Evolutionary conservation across 2,797 vertebrate species (phyloP).

Genomic region (Liasis olivaceus): DNA sequence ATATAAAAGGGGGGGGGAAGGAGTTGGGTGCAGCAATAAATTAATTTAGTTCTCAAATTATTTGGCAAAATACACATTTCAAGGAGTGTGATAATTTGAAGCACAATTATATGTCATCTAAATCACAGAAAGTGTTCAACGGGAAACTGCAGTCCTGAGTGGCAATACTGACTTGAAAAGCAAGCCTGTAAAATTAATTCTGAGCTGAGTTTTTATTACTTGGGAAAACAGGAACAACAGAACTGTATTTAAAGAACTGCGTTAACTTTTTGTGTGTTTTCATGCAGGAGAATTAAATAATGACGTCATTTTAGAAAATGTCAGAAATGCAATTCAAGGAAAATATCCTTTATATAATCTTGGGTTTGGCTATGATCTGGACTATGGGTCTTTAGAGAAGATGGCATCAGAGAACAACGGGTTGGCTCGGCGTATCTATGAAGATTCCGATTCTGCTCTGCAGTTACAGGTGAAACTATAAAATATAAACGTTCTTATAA

Average conservation of each 20-base stretch:
- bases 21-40: neutral
- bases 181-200: neutral
- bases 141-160: neutral
- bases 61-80: neutral
- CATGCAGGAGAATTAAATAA: constrained; percentile 60
- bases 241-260: neutral
- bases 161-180: neutral
- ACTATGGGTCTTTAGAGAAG: constrained; percentile 87
- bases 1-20: neutral
- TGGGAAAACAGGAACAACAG: neutral
- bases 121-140: neutral
- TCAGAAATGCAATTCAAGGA: constrained; percentile 75
- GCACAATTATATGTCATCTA: neutral
- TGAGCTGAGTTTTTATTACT: neutral
- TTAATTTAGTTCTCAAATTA: neutral
- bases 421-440: constrained; percentile 89
- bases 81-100: neutral
- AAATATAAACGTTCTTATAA: neutral
- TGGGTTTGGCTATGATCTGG: constrained; percentile 86
- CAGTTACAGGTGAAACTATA: constrained; percentile 84
- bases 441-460: constrained; percentile 86
- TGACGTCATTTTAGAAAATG: constrained; percentile 76
- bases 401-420: constrained; percentile 88
- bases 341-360: constrained; percentile 89
- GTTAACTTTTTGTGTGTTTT: neutral